Conservation (phyloP, 2,888 invertebrate species). For the Saturnia japonica region DNA sequence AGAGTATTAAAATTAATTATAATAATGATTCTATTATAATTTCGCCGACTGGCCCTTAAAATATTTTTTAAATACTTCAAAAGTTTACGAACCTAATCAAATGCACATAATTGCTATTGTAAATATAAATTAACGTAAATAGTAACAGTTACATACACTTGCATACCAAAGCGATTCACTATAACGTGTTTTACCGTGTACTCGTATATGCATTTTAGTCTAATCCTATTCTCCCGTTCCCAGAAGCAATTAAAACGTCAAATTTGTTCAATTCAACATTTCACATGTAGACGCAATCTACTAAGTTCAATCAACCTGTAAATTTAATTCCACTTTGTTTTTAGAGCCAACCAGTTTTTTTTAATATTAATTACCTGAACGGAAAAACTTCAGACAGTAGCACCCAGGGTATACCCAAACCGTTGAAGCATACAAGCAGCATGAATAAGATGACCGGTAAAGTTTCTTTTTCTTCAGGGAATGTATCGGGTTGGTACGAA, state of each 20-base stretch:
- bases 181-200: too few relatives aligned
- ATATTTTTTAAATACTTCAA: too few relatives aligned
- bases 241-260: neutral
- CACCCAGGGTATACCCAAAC: conserved; percentile 80
- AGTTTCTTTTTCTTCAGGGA: conserved; percentile 62
- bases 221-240: too few relatives aligned
- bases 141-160: neutral
- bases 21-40: too few relatives aligned
- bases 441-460: conserved; percentile 69
- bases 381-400: conserved; percentile 82
- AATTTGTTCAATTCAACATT: neutral
- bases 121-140: neutral
- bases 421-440: conserved; percentile 61
- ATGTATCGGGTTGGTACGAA: conserved; percentile 64
- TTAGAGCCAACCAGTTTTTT: neutral
- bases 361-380: conserved; percentile 62
- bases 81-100: neutral
- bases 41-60: too few relatives aligned
- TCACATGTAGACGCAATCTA: neutral
- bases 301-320: too few relatives aligned
- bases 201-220: too few relatives aligned
- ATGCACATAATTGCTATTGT: neutral
- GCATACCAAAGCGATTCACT: too few relatives aligned
- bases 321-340: too few relatives aligned
- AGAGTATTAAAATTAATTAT: too few relatives aligned